Evolutionary conservation across 2,113 vertebrate genomes (phyloP).

Genomic region (Neolamprologus toae): DNA sequence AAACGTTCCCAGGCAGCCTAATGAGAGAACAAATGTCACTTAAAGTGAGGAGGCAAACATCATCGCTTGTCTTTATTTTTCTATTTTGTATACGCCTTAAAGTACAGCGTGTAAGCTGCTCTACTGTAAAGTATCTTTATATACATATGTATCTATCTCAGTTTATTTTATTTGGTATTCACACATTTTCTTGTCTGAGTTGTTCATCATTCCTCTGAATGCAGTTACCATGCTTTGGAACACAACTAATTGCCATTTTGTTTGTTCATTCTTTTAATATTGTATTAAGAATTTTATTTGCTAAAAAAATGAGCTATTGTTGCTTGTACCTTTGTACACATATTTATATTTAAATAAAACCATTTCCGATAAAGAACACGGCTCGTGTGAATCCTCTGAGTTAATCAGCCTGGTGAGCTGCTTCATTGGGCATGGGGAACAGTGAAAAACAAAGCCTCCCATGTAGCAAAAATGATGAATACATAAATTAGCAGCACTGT

Average conservation of each 20-base stretch:
- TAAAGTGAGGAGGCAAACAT: slow-evolving; percentile 64
- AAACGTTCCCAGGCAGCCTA: slow-evolving; percentile 49
- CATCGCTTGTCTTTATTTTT: slow-evolving; percentile 81
- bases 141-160: slow-evolving; percentile 67
- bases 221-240: slow-evolving; percentile 51
- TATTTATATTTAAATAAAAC: slow-evolving; percentile 85
- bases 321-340: slow-evolving; percentile 84
- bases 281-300: slow-evolving; percentile 75
- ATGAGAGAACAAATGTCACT: slow-evolving; percentile 54
- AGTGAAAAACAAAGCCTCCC: slow-evolving; percentile 57
- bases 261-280: slow-evolving; percentile 67
- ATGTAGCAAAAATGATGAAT: slow-evolving; percentile 62
- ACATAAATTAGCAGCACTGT: slow-evolving; percentile 70
- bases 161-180: slow-evolving; percentile 56
- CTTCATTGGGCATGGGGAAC: slow-evolving; percentile 3
- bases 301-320: slow-evolving; percentile 68
- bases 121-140: slow-evolving; percentile 79
- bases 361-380: slow-evolving; percentile 71
- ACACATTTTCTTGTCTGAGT: slow-evolving; percentile 43
- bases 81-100: slow-evolving; percentile 83
- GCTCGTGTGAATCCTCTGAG: slow-evolving; percentile 16
- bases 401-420: not conserved
- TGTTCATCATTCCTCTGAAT: slow-evolving; percentile 64
- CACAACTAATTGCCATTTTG: slow-evolving; percentile 68
- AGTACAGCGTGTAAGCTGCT: slow-evolving; percentile 78